These are phyloP conservation scores for Gibbula magus DNA, from an alignment of 2,888 invertebrate genomes.

Conservation along the genomic window DNA sequence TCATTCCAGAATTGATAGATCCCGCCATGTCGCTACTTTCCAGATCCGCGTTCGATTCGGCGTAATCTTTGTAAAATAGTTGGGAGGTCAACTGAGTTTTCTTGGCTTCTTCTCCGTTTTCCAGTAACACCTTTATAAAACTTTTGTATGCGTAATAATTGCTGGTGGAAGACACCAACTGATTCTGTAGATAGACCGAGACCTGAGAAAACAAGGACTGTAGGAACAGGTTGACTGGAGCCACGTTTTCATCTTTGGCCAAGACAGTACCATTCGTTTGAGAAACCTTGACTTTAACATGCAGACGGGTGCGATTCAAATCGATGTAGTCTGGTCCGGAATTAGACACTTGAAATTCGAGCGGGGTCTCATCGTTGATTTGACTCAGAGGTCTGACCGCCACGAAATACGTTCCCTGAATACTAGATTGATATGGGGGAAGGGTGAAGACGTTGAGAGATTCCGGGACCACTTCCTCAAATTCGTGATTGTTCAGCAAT, in stretches of 20 bases:
- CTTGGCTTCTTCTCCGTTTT: background rate
- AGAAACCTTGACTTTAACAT: background rate
- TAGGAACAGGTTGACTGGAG: background rate
- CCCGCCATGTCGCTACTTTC: background rate
- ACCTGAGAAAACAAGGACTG: background rate
- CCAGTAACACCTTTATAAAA: background rate
- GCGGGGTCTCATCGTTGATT: background rate
- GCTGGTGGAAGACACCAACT: background rate
- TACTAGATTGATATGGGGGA: background rate
- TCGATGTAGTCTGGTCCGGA: background rate
- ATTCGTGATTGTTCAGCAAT: background rate
- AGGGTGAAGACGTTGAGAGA: background rate
- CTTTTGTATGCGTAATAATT: background rate
- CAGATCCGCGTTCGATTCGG: background rate
- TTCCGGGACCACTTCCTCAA: background rate
- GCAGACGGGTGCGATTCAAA: slow-evolving; percentile 4
- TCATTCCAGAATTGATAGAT: background rate
- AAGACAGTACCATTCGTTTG: background rate
- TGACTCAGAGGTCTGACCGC: background rate
- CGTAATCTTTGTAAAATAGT: background rate
- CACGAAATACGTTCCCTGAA: background rate
- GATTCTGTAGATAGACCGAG: background rate
- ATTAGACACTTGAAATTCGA: background rate
- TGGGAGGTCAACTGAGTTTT: background rate
- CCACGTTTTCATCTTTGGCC: background rate